phyloP scores from a whole-genome alignment of 2,888 invertebrate genomes.

The Tetramorium bicarinatum region DNA sequence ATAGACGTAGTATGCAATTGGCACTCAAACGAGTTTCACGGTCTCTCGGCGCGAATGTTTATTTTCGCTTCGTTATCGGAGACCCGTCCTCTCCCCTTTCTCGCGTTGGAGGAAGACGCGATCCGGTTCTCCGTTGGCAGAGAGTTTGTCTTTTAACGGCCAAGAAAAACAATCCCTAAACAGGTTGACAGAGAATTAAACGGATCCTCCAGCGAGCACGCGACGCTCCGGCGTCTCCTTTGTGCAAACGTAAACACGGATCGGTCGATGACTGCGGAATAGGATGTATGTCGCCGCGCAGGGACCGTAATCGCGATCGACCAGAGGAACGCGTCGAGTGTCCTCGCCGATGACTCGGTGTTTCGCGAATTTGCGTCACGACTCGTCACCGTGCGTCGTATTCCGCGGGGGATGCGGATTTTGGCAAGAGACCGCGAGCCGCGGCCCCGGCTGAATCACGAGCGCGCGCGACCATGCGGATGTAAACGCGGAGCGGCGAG shows the following conservation, averaged over 20 bases:
- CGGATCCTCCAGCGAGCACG: slow-evolving; percentile 61
- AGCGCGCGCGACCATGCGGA: too few relatives aligned
- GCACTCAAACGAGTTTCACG: too few relatives aligned
- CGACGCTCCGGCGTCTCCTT: slow-evolving; percentile 63
- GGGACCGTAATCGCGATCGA: background rate
- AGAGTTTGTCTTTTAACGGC: slow-evolving; percentile 26
- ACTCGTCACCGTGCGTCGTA: too few relatives aligned
- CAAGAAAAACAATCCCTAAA: slow-evolving; percentile 33
- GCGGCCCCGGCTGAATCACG: too few relatives aligned
- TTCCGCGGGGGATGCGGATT: too few relatives aligned
- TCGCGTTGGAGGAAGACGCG: background rate
- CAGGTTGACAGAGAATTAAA: slow-evolving; percentile 55
- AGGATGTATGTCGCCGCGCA: too few relatives aligned
- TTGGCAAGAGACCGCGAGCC: too few relatives aligned
- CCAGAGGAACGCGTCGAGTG: background rate
- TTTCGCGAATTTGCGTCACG: background rate
- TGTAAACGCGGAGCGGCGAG: too few relatives aligned
- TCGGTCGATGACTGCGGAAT: slow-evolving; percentile 76
- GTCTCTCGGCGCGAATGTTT: background rate
- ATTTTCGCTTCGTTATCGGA: slow-evolving; percentile 18
- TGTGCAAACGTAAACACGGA: slow-evolving; percentile 76
- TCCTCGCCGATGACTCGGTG: background rate
- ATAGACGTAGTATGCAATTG: too few relatives aligned
- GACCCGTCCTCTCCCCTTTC: background rate
- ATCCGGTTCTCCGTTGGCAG: background rate